A percentile compares a stretch with the other conserved stretches of the same genome.
Conservation (phyloP, 2,113 vertebrate genomes). For the Charadrius vociferus region DNA sequence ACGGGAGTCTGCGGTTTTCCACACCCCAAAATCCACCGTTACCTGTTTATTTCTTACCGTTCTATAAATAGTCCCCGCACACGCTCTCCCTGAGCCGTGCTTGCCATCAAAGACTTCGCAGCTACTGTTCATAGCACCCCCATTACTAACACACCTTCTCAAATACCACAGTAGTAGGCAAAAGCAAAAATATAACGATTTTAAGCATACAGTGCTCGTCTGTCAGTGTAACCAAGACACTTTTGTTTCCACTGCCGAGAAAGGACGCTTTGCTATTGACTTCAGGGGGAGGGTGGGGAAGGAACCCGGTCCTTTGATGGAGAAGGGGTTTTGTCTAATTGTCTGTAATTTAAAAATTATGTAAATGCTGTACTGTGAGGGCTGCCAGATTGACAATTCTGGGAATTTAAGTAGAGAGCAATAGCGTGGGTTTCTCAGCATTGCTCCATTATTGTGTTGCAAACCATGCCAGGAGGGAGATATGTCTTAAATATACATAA, state of each 20-base stretch:
- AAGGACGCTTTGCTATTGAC: background rate
- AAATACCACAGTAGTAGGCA: background rate
- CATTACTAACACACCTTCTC: background rate
- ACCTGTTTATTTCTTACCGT: background rate
- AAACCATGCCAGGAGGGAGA: slow-evolving; percentile 55
- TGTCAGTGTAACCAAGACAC: background rate
- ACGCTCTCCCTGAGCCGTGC: background rate
- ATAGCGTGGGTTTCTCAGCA: slow-evolving; percentile 17
- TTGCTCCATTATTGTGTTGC: slow-evolving; percentile 17
- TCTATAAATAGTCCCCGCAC: background rate
- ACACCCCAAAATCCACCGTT: background rate
- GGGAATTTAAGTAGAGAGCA: slow-evolving; percentile 39
- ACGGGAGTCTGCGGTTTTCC: background rate
- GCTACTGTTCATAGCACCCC: background rate
- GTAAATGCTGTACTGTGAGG: slow-evolving; percentile 23
- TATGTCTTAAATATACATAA: slow-evolving; percentile 53
- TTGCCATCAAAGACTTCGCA: background rate
- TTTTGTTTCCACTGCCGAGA: background rate
- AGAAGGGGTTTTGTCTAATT: slow-evolving; percentile 20
- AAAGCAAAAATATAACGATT: background rate
- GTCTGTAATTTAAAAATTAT: slow-evolving; percentile 56
- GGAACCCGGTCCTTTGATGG: slow-evolving; percentile 26
- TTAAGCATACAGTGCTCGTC: background rate
- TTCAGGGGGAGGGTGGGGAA: slow-evolving; percentile 56
- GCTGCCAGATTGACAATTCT: slow-evolving; percentile 54